Evolutionary conservation across 1,140 invertebrate genomes (phyloP).

Genomic region (Tribolium madens): DNA sequence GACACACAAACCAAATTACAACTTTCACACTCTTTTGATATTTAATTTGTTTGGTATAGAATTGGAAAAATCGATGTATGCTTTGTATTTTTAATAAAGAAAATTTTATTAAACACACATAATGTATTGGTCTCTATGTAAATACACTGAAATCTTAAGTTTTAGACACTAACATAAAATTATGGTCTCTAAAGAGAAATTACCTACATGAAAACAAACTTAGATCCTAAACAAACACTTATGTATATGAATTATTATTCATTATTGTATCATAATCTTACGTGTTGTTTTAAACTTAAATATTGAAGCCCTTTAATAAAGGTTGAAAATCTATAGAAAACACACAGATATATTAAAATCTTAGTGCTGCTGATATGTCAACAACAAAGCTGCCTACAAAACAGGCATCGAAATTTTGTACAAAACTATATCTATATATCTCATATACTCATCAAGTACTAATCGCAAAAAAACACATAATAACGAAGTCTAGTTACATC

Average conservation of each 20-base stretch:
- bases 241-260: slow-evolving; percentile 13
- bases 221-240: slow-evolving; percentile 41
- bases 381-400: slow-evolving; percentile 51
- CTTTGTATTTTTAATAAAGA: slow-evolving; percentile 22
- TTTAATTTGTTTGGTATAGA: no score
- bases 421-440: slow-evolving; percentile 39
- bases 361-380: slow-evolving; percentile 51
- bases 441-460: not conserved
- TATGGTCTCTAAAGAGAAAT: slow-evolving; percentile 19
- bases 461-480: slow-evolving; percentile 20
- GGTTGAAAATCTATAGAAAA: slow-evolving; percentile 35
- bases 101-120: slow-evolving; percentile 42
- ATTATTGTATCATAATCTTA: slow-evolving; percentile 22
- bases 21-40: slow-evolving; percentile 57
- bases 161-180: slow-evolving; percentile 43
- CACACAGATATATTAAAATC: slow-evolving; percentile 12
- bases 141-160: slow-evolving; percentile 44
- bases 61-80: not conserved
- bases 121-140: slow-evolving; percentile 41
- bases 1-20: slow-evolving; percentile 60
- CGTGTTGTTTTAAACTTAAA: slow-evolving; percentile 25
- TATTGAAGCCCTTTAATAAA: slow-evolving; percentile 13
- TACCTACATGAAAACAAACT: slow-evolving; percentile 42
- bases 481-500: not conserved
- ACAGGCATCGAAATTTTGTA: slow-evolving; percentile 36